Base-by-base conservation (phyloP, 2,888 invertebrate species). In the Eupithecia inturbata region DNA sequence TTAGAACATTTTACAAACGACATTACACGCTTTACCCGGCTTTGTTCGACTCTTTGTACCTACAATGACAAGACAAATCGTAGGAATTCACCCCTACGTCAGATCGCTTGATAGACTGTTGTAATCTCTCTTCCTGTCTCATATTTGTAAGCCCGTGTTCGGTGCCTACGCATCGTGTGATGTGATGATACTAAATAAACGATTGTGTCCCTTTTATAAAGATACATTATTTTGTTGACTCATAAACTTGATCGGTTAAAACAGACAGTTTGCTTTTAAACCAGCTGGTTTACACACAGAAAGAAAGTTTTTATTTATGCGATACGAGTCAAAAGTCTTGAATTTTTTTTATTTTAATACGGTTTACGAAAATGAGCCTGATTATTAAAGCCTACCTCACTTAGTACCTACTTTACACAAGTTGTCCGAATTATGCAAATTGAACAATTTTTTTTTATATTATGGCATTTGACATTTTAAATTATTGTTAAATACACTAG, bases 91-190 rank as follows among this genome's bases (percentile, higher is more conserved):
- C 83, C 81, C 82, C 87, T 60, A 60, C 60, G 90, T 90, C 87
- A 88, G 87, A 87, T 85, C 80, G 80, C 77, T 83, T 89, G 90
- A 91, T 89, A 87, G 88, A 91, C 88, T 85, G 86, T 81, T 81
- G 85, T 86, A 84, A 91, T 92, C 89, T 87, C 83, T 92, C 91
- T 89, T 90, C 85, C 87, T 90, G 91, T 91, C 91, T 89, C 87
- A 84, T 86, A 84, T 88, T 84, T 85, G 79, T 84, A 2, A 82
- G 79, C 80, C 71, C 80, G 78, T 82, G 80, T 79, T 79, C 80
- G 79, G 81, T 78, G 78, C 45, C 81, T 78, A 82, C 82, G 79
- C 80, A 75, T 74, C 63, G 74, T 72, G 72, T 66, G 79, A 77
- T 72, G 72, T 66, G 79, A 77, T 76, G 72, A 78, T 78, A 75